Conservation (phyloP, 2,888 invertebrate species). For the Chrysopilus asiliformis region DNA sequence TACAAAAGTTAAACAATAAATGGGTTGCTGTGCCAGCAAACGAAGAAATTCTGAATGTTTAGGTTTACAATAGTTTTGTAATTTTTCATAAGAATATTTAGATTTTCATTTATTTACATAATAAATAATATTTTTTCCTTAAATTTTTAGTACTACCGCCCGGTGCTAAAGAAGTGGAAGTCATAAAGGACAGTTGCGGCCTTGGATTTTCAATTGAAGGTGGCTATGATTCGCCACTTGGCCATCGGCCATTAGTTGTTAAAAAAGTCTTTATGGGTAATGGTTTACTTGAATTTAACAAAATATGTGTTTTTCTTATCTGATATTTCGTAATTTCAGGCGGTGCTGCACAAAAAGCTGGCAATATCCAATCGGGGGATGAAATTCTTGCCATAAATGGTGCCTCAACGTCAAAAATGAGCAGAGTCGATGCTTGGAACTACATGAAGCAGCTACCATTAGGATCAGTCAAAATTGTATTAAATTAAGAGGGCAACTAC, state of each 20-base stretch:
- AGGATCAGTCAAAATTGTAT: conserved; percentile 52
- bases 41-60: too few species aligned
- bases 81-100: too few species aligned
- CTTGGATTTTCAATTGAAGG: conserved; percentile 91
- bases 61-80: too few species aligned
- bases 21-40: too few species aligned
- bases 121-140: too few species aligned
- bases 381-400: conserved; percentile 76
- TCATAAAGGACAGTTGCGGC: conserved; percentile 65
- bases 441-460: conserved; percentile 79
- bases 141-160: too few species aligned
- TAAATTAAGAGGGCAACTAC: too few species aligned
- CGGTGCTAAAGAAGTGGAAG: conserved; percentile 24
- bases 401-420: conserved; percentile 64
- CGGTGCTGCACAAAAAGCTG: conserved; percentile 79
- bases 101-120: too few species aligned
- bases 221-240: conserved; percentile 79
- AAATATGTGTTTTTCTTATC: background rate
- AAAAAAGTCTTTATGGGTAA: conserved; percentile 90
- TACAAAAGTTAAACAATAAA: too few species aligned
- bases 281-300: conserved; percentile 3
- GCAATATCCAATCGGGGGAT: conserved; percentile 71
- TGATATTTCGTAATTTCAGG: conserved; percentile 40
- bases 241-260: conserved; percentile 76
- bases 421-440: conserved; percentile 91